Base-by-base conservation (phyloP, 2,888 invertebrate genomes). In the Syritta pipiens region DNA sequence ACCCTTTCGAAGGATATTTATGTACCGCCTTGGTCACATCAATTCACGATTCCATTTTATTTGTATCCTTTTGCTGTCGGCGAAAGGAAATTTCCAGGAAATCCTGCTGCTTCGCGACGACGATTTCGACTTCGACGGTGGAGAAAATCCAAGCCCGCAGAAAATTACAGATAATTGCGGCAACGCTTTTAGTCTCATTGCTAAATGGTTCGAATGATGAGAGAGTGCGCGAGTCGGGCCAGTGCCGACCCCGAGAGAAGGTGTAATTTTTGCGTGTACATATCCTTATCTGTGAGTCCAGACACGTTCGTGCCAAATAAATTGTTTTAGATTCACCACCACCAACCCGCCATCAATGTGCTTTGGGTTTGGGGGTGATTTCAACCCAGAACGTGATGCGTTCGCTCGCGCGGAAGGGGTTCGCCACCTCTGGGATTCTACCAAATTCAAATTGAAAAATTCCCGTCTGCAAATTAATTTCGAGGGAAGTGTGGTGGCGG, bases 391-490 rank as follows among this genome's bases (percentile, higher is more conserved):
- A 37, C 32, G 53, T 60, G 60, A 67, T 60, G 37, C 53, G 28
- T 46, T 35, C 62, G 44, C 51, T 14, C 14, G 37, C n/a, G n/a
- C n/a, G 19, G 44, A 69, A 60, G 35, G 62, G 71, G 62, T 48
- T 51, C 35, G 12, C 22, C 4, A 19, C 30, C 7, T 24, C 14
- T 28, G n/a, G 26, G 14, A 17, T 28, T 48, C 46, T 46, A n/a
- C 6, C 32, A 42, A 30, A 69, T 51, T 79, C 35, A 79, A 74
- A 79, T 74, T 79, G 79, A 79, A 79, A 79, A 79, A 79, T 74
- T 79, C 74, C 57, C 79, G 67, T 74, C 74, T 60, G 79, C 79
- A 79, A 79, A 79, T 79, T 79, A 79, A 79, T 79, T 79, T 68
- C 55, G 28, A 48, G 24, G 53, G 20, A 37, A 37, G 20, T 24